Conservation (phyloP, 2,888 invertebrate species). For the Thymelicus acteon region DNA sequence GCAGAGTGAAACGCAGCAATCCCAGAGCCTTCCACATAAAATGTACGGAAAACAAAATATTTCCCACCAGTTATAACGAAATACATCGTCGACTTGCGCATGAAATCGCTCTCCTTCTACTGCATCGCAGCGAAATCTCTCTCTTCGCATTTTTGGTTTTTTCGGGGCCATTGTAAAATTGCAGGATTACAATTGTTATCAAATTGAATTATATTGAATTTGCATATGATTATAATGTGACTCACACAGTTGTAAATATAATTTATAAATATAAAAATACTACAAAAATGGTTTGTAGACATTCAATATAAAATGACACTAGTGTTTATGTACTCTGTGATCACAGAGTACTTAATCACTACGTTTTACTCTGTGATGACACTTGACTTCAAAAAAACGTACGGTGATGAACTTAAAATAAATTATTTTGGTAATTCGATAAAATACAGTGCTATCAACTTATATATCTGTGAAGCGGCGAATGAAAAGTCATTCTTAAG, state of each 20-base stretch:
- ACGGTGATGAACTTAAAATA: too few relatives aligned
- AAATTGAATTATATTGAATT: background rate
- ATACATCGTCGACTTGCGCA: slow-evolving; percentile 60
- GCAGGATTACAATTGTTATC: background rate
- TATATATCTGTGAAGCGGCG: too few relatives aligned
- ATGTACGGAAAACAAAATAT: slow-evolving; percentile 73
- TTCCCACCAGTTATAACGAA: slow-evolving; percentile 70
- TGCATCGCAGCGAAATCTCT: slow-evolving; percentile 55
- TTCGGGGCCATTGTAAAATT: slow-evolving; percentile 53
- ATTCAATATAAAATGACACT: background rate
- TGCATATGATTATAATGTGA: background rate
- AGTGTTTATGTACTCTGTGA: too few relatives aligned
- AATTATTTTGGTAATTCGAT: too few relatives aligned
- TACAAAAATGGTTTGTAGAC: background rate
- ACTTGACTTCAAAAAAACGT: too few relatives aligned
- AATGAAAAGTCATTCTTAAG: too few relatives aligned
- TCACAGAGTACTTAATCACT: too few relatives aligned
- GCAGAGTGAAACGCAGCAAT: slow-evolving; percentile 62
- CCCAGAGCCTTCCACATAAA: slow-evolving; percentile 63
- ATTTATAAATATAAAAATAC: slow-evolving; percentile 11
- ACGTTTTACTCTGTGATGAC: too few relatives aligned
- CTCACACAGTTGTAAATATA: background rate
- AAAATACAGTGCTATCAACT: too few relatives aligned
- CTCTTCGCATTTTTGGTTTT: slow-evolving; percentile 47
- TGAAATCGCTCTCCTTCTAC: slow-evolving; percentile 60